phyloP scores from a whole-genome alignment of 2,888 invertebrate species.

The Sphaerophoria rueppellii region DNA sequence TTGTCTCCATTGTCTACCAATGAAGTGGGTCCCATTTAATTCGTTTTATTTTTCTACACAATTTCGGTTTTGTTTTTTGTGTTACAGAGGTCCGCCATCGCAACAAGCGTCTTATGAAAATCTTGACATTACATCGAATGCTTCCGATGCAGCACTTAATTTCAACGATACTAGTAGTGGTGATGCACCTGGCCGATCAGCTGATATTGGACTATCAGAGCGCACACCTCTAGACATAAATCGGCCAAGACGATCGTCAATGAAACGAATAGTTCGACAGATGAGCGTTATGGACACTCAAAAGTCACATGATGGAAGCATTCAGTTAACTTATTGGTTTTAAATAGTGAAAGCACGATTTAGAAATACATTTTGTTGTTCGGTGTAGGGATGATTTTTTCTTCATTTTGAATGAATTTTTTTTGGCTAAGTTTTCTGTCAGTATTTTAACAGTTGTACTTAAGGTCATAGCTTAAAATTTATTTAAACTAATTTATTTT shows the following conservation, averaged over 20 bases:
- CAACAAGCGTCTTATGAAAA: conserved; percentile 88
- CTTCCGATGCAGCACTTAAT: conserved; percentile 79
- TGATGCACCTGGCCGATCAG: conserved; percentile 78
- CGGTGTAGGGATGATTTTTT: background rate
- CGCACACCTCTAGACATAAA: conserved; percentile 81
- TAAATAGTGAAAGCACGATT: conserved; percentile 79
- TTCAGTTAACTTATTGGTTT: conserved; percentile 95
- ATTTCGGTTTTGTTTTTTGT: background rate
- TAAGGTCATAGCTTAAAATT: conserved; percentile 15
- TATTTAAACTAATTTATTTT: background rate
- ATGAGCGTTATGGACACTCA: conserved; percentile 92
- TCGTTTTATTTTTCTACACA: background rate
- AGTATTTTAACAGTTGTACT: conserved; percentile 61
- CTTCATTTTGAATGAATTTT: background rate
- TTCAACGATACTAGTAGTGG: conserved; percentile 77
- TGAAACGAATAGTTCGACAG: conserved; percentile 89
- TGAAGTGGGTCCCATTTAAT: conserved; percentile 83
- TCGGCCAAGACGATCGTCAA: conserved; percentile 83
- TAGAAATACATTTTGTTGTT: background rate
- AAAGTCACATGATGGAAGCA: conserved; percentile 89
- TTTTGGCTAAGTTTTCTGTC: conserved; percentile 40
- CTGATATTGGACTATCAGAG: conserved; percentile 79
- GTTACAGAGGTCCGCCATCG: conserved; percentile 83
- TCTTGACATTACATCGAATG: conserved; percentile 84
- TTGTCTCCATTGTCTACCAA: conserved; percentile 88